A percentile compares a stretch with the other conserved stretches of the same genome.
Conservation (phyloP, 2,113 vertebrate species). For the Dicentrarchus labrax region DNA sequence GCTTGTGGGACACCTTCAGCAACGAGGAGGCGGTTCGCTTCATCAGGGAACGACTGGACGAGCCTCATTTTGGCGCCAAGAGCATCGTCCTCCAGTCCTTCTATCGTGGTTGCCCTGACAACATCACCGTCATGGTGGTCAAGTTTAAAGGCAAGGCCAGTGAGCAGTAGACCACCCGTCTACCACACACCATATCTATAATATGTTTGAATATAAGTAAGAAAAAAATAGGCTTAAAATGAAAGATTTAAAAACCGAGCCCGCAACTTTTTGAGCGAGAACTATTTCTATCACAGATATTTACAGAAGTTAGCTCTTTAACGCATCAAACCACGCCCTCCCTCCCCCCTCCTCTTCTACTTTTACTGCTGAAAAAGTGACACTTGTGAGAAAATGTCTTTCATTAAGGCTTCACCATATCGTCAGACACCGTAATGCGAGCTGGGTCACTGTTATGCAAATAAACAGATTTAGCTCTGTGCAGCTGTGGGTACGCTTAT, state of each 20-base stretch:
- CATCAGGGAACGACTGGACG: conserved; percentile 95
- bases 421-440: conserved; percentile 30
- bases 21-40: conserved; percentile 98
- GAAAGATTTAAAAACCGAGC: conserved; percentile 39
- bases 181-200: conserved; percentile 39
- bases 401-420: conserved; percentile 32
- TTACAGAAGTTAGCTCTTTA: conserved; percentile 40
- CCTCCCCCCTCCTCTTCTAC: not conserved
- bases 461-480: conserved; percentile 47
- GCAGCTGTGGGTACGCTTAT: conserved; percentile 25
- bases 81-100: conserved; percentile 99
- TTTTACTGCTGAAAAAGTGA: conserved; percentile 45
- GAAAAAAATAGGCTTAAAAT: conserved; percentile 51
- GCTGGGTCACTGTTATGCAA: conserved; percentile 65
- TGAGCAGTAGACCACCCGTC: conserved; percentile 83
- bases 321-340: conserved; percentile 3
- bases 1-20: conserved; percentile 99
- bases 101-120: conserved; percentile 97
- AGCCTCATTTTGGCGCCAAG: conserved; percentile 98
- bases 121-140: conserved; percentile 99
- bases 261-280: conserved; percentile 65
- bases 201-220: conserved; percentile 60
- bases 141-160: conserved; percentile 94
- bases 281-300: conserved; percentile 71
- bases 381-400: conserved; percentile 21